Conservation (phyloP, 2,888 invertebrate genomes). For the Apodemia duryi region DNA sequence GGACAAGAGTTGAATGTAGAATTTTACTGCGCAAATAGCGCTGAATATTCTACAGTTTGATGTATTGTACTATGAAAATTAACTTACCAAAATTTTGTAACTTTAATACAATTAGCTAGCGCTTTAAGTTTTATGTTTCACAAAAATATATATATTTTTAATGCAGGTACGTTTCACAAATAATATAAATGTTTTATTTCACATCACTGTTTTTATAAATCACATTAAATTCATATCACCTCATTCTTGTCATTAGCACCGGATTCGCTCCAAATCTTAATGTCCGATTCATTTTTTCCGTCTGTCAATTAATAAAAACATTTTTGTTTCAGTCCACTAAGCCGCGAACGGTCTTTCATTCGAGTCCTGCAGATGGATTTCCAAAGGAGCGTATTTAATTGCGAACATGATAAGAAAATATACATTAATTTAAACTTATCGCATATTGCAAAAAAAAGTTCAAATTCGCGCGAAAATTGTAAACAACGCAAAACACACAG, state of each 20-base stretch:
- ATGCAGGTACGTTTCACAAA: slow-evolving; percentile 12
- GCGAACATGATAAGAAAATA: slow-evolving; percentile 72
- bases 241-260: slow-evolving; percentile 55
- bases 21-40: too few relatives aligned
- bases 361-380: slow-evolving; percentile 62
- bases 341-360: slow-evolving; percentile 58
- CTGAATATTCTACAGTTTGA: too few relatives aligned
- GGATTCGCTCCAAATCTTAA: slow-evolving; percentile 42
- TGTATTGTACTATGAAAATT: neutral
- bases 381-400: slow-evolving; percentile 67
- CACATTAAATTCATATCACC: slow-evolving; percentile 45
- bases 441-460: slow-evolving; percentile 40
- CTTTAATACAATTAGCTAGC: neutral
- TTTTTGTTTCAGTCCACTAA: slow-evolving; percentile 52
- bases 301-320: slow-evolving; percentile 43
- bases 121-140: slow-evolving; percentile 6
- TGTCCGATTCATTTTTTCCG: slow-evolving; percentile 49
- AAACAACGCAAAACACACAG: slow-evolving; percentile 31
- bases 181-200: slow-evolving; percentile 23
- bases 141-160: slow-evolving; percentile 9
- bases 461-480: slow-evolving; percentile 65
- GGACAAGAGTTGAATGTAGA: too few relatives aligned
- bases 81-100: slow-evolving; percentile 1
- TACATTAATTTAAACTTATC: slow-evolving; percentile 45
- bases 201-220: slow-evolving; percentile 27